phyloP scores from a whole-genome alignment of 2,113 vertebrate genomes.

The Scolopax mira region DNA sequence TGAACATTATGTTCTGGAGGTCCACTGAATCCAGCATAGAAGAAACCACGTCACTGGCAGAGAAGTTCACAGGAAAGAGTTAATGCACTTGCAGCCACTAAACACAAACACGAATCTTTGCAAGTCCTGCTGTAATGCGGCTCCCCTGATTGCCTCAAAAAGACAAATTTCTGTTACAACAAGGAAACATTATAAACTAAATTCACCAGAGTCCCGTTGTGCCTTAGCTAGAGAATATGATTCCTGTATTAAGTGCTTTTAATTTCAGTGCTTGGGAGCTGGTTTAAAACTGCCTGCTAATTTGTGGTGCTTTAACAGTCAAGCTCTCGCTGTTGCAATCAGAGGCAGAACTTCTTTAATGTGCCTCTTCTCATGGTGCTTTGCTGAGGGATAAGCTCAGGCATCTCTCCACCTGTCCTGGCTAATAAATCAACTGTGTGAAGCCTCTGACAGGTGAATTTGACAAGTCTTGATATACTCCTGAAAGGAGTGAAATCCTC shows the following conservation, averaged over 20 bases:
- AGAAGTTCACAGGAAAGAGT: slow-evolving; percentile 16
- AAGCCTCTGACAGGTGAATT: slow-evolving; percentile 31
- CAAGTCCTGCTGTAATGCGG: slow-evolving; percentile 58
- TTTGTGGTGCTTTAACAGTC: not conserved
- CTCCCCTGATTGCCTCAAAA: slow-evolving; percentile 64
- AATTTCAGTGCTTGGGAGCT: slow-evolving; percentile 61
- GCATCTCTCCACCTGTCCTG: slow-evolving; percentile 37
- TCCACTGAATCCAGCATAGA: not conserved
- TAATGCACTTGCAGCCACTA: slow-evolving; percentile 8
- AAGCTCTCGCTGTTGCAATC: not conserved
- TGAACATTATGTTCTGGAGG: not conserved
- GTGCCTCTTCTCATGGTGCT: slow-evolving; percentile 6
- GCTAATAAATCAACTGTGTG: slow-evolving; percentile 23
- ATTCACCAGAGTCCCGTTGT: slow-evolving; percentile 57
- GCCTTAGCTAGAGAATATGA: slow-evolving; percentile 59
- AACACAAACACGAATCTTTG: slow-evolving; percentile 21
- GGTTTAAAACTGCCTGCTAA: slow-evolving; percentile 50
- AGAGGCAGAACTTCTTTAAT: slow-evolving; percentile 22
- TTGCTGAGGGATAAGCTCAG: not conserved
- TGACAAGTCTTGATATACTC: slow-evolving; percentile 2
- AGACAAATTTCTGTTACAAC: slow-evolving; percentile 56
- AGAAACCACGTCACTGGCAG: not conserved
- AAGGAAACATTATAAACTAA: slow-evolving; percentile 59
- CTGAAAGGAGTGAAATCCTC: not conserved
- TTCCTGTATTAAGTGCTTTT: slow-evolving; percentile 69